Percentiles rank a stretch among this genome's conserved stretches.
phyloP scores from a whole-genome alignment of 2,797 vertebrate species.

The Falco novaeseelandiae region DNA sequence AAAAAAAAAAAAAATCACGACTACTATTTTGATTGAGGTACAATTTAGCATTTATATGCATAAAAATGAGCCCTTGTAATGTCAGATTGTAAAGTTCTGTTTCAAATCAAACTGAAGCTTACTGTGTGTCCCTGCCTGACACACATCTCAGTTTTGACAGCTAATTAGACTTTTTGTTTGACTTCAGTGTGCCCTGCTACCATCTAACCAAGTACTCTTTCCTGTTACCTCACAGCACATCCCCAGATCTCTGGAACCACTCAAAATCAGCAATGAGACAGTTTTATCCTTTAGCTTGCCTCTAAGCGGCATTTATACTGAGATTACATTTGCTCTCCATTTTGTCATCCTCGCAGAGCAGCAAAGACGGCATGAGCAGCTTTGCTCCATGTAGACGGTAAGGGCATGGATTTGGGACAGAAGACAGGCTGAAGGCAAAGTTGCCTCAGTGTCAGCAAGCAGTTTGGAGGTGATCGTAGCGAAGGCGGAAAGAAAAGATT shows the following conservation, averaged over 20 bases:
- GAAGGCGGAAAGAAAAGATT: neutral
- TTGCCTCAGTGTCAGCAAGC: neutral
- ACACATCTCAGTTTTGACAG: neutral
- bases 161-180: neutral
- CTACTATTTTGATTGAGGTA: neutral
- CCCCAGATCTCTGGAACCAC: neutral
- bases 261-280: neutral
- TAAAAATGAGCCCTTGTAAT: neutral
- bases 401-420: neutral
- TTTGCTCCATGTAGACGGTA: neutral
- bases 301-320: neutral
- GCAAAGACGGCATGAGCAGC: neutral
- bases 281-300: neutral
- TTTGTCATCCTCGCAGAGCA: neutral
- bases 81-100: neutral
- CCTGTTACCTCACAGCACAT: neutral
- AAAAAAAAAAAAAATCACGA: neutral
- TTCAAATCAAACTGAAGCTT: slow-evolving; percentile 30
- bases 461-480: neutral
- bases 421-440: neutral
- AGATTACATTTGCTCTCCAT: neutral
- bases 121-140: neutral
- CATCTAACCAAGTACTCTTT: neutral
- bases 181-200: neutral
- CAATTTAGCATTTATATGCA: neutral